phyloP scores from a whole-genome alignment of 2,797 vertebrate genomes.

The Serranus cabrilla region DNA sequence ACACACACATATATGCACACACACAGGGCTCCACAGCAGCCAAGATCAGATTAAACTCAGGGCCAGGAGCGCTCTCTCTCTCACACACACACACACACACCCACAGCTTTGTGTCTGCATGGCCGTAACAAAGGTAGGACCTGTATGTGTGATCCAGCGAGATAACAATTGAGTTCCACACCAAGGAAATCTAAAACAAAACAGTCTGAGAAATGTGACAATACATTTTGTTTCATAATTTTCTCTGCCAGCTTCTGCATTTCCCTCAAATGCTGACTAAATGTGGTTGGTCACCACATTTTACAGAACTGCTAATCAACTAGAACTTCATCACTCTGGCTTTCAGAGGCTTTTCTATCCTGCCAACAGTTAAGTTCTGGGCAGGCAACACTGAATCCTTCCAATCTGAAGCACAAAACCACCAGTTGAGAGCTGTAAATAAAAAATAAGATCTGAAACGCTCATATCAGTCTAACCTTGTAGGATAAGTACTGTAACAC shows the following conservation, averaged over 20 bases:
- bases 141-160: neutral
- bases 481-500: neutral
- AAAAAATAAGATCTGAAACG: neutral
- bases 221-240: neutral
- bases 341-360: neutral
- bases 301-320: neutral
- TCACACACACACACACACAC: neutral
- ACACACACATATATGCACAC: conserved; percentile 17
- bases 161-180: neutral
- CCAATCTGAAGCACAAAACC: too few relatives aligned
- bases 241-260: neutral
- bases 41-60: conserved; percentile 23
- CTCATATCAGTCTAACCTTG: neutral
- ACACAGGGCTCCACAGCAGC: neutral
- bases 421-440: too few relatives aligned
- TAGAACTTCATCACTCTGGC: neutral
- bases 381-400: too few relatives aligned
- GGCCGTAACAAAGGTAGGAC: too few relatives aligned
- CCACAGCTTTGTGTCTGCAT: neutral
- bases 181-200: neutral
- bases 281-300: neutral
- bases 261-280: neutral
- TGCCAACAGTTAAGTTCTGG: neutral
- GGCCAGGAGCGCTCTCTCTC: neutral
- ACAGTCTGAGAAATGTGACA: neutral